These are phyloP conservation scores for Cactoblastis cactorum DNA, from an alignment of 2,888 invertebrate species.

Conservation along the genomic window DNA sequence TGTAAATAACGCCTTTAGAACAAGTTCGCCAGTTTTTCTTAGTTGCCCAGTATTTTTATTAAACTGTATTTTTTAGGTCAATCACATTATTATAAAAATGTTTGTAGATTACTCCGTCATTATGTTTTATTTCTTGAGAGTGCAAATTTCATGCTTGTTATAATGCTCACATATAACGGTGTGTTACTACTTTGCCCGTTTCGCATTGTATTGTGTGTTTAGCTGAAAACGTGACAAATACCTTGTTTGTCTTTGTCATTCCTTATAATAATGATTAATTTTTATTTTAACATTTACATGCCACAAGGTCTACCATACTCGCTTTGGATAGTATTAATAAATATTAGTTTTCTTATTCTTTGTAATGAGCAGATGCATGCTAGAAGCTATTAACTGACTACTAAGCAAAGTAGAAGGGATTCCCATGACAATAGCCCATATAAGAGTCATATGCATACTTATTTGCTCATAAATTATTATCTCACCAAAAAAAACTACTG, in stretches of 20 bases:
- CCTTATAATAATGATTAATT: not conserved
- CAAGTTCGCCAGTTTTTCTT: not conserved
- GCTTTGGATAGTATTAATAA: too few species aligned
- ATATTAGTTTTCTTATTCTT: too few species aligned
- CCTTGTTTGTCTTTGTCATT: not conserved
- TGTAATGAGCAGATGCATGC: too few species aligned
- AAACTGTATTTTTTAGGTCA: not conserved
- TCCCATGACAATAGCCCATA: too few species aligned
- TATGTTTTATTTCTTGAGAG: not conserved
- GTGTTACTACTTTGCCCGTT: not conserved
- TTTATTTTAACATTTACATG: not conserved
- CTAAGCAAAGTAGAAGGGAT: too few species aligned
- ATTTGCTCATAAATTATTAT: too few species aligned
- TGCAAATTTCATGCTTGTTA: slow-evolving; percentile 7
- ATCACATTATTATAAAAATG: not conserved
- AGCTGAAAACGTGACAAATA: slow-evolving; percentile 3
- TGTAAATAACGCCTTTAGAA: slow-evolving; percentile 7
- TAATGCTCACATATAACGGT: not conserved
- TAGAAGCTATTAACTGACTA: too few species aligned
- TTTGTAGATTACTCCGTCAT: not conserved
- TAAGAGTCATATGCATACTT: too few species aligned
- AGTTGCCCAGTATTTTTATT: not conserved
- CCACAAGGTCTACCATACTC: too few species aligned
- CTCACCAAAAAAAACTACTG: too few species aligned
- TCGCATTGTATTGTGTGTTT: slow-evolving; percentile 4